Evolutionary conservation across 1,140 invertebrate genomes (phyloP).

Genomic region (Pseudobourletiella spinata): DNA sequence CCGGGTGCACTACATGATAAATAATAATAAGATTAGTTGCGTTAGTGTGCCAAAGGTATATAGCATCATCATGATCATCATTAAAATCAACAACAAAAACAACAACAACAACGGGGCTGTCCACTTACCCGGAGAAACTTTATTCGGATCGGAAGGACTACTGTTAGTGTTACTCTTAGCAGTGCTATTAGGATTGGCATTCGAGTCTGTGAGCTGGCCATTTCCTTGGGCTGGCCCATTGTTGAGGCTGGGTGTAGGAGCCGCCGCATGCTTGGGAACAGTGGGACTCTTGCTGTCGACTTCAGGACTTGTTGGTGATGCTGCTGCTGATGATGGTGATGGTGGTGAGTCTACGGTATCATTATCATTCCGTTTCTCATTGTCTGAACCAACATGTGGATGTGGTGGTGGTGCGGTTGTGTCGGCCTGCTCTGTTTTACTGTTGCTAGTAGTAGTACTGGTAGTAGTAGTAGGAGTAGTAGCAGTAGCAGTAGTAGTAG

Average conservation of each 20-base stretch:
- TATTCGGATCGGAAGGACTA: neutral
- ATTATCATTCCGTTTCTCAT: slow-evolving; percentile 2
- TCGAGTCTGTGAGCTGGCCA: neutral
- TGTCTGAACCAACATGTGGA: too few species aligned
- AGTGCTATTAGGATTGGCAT: slow-evolving; percentile 4
- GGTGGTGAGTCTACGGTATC: slow-evolving; percentile 4
- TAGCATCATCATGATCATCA: too few species aligned
- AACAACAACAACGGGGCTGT: neutral
- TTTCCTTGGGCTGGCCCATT: neutral
- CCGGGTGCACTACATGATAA: too few species aligned
- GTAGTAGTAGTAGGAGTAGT: too few species aligned
- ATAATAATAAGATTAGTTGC: too few species aligned
- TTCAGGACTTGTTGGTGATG: too few species aligned
- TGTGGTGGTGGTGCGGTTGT: too few species aligned
- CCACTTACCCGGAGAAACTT: slow-evolving; percentile 6
- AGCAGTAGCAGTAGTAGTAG: too few species aligned
- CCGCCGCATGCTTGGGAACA: neutral
- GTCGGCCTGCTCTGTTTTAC: neutral
- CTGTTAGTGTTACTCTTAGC: slow-evolving; percentile 2
- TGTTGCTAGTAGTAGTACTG: neutral
- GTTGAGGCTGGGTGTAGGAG: neutral
- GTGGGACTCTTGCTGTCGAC: neutral
- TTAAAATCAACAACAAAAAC: neutral
- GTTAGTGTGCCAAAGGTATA: too few species aligned
- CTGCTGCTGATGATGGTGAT: neutral